phyloP scores from a whole-genome alignment of 2,797 vertebrate genomes.

The Sparidentex hasta region DNA sequence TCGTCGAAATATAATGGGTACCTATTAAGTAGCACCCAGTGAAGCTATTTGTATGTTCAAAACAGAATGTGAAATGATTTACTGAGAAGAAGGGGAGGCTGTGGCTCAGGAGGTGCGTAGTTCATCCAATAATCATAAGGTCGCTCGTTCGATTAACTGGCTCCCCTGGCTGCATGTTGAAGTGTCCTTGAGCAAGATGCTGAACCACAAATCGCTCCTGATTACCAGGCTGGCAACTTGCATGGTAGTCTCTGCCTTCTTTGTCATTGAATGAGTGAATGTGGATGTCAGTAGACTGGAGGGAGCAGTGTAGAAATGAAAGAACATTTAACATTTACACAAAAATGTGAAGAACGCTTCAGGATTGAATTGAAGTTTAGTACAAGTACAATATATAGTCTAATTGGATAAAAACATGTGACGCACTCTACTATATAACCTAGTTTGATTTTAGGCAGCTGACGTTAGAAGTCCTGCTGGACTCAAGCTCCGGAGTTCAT shows the following conservation, averaged over 20 bases:
- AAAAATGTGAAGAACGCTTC: neutral
- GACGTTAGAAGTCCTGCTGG: slow-evolving; percentile 25
- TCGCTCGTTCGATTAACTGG: too few species aligned
- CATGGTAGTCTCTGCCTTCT: too few species aligned
- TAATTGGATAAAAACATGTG: slow-evolving; percentile 10
- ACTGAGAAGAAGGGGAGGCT: neutral
- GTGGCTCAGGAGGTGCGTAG: too few species aligned
- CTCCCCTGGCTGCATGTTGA: too few species aligned
- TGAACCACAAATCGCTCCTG: too few species aligned
- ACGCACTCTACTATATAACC: neutral
- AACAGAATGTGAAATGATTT: neutral
- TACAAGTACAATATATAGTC: neutral
- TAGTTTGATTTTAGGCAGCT: neutral
- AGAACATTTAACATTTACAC: too few species aligned
- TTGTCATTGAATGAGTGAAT: too few species aligned
- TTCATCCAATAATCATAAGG: too few species aligned
- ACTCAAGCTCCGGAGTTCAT: slow-evolving; percentile 33
- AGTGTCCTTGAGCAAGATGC: too few species aligned
- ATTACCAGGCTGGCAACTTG: too few species aligned
- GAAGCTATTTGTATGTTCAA: slow-evolving; percentile 13
- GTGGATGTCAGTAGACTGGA: too few species aligned
- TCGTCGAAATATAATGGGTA: neutral
- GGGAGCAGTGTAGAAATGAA: too few species aligned
- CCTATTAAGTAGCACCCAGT: neutral
- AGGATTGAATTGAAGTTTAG: neutral